Conservation (phyloP, 2,113 vertebrate genomes). For the Tachysurus fulvidraco region DNA sequence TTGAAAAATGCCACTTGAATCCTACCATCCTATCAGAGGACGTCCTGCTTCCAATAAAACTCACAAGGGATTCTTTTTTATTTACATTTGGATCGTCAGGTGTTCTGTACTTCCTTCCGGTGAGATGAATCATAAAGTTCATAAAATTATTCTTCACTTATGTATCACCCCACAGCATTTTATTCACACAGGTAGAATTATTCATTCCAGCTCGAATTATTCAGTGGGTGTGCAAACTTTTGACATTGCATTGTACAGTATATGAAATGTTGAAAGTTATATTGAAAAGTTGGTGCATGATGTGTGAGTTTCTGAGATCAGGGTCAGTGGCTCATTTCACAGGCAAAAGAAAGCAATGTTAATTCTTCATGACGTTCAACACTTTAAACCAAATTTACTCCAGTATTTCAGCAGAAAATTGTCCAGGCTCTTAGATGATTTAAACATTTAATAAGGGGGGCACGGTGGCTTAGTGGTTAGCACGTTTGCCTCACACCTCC, state of each 20-base stretch:
- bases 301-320: neutral
- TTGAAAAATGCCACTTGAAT: neutral
- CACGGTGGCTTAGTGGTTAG: too few species aligned
- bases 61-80: neutral
- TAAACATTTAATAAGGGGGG: too few species aligned
- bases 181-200: neutral
- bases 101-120: neutral
- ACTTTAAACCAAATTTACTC: neutral
- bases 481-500: too few species aligned
- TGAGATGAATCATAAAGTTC: conserved; percentile 15
- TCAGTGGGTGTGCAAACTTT: neutral
- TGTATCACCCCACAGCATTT: neutral
- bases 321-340: neutral
- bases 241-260: neutral
- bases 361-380: neutral
- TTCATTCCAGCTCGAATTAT: neutral
- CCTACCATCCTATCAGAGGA: neutral
- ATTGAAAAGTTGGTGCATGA: neutral
- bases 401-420: neutral
- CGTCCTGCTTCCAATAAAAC: neutral
- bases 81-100: neutral
- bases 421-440: neutral
- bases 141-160: neutral
- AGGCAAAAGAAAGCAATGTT: neutral
- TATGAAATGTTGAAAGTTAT: neutral